Evolutionary conservation across 1,140 invertebrate genomes (phyloP).

Genomic region (Orchesella cincta): DNA sequence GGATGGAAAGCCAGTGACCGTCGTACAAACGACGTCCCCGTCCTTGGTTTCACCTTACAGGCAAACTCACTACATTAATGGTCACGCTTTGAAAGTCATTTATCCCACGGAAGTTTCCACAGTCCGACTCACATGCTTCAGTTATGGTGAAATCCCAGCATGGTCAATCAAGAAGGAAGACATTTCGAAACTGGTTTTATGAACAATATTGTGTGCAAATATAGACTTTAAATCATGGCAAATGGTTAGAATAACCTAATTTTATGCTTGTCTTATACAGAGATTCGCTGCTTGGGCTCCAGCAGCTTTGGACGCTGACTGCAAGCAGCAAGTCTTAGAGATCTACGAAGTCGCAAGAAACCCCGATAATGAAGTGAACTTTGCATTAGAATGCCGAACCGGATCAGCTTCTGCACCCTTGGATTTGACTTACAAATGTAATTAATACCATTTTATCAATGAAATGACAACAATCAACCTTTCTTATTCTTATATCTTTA

Average conservation of each 20-base stretch:
- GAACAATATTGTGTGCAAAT: no score
- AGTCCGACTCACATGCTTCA: not conserved
- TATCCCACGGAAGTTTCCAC: not conserved
- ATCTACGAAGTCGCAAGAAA: not conserved
- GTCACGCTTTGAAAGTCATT: not conserved
- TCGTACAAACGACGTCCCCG: not conserved
- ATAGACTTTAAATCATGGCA: not conserved
- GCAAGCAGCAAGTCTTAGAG: not conserved
- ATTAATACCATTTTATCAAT: not conserved
- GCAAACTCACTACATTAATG: not conserved
- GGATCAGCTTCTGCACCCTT: not conserved
- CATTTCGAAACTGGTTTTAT: not conserved
- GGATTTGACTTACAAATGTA: not conserved
- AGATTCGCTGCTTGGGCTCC: not conserved
- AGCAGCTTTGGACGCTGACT: not conserved
- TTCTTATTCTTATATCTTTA: not conserved
- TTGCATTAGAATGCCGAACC: not conserved
- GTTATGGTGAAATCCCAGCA: not conserved
- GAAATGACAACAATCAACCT: not conserved
- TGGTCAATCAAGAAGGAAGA: not conserved
- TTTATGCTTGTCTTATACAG: not conserved
- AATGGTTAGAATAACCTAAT: not conserved
- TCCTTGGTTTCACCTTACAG: not conserved
- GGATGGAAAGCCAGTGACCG: not conserved
- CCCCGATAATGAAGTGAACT: not conserved